These are phyloP conservation scores for Clusia tigrina DNA, from an alignment of 2,888 invertebrate species.

Conservation along the genomic window DNA sequence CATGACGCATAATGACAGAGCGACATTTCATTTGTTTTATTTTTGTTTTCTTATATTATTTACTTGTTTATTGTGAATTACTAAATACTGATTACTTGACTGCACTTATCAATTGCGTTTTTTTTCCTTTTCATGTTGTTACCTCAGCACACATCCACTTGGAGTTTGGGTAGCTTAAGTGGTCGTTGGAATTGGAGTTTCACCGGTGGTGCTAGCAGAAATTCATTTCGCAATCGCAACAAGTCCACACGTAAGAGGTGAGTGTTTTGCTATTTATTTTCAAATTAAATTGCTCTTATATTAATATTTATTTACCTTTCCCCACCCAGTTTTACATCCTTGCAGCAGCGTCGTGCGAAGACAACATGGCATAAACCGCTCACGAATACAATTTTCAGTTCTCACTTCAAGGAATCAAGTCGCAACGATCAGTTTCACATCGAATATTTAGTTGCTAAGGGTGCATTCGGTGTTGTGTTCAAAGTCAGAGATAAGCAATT, in stretches of 20 bases:
- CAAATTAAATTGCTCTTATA: conserved; percentile 15
- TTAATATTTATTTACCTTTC: conserved; percentile 22
- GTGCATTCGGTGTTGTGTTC: conserved; percentile 90
- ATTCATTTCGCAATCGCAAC: conserved; percentile 47
- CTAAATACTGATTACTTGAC: neutral
- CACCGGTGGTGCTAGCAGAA: conserved; percentile 38
- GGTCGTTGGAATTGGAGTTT: conserved; percentile 52
- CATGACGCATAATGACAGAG: neutral
- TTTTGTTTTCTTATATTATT: neutral
- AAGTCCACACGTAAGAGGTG: conserved; percentile 48
- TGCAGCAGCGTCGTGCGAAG: conserved; percentile 65
- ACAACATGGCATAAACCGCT: conserved; percentile 85
- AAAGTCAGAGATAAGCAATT: conserved; percentile 73
- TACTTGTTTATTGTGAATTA: neutral
- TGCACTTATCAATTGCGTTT: neutral
- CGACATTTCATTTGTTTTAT: conserved; percentile 7
- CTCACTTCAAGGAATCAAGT: conserved; percentile 80
- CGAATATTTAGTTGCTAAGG: conserved; percentile 80
- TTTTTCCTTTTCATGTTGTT: too few relatives aligned
- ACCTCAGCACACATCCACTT: conserved; percentile 55
- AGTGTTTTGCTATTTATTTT: conserved; percentile 7
- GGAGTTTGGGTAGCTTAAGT: conserved; percentile 55
- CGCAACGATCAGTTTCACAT: conserved; percentile 70
- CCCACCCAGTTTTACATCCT: conserved; percentile 39
- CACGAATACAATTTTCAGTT: conserved; percentile 84